phyloP scores from a whole-genome alignment of 2,888 invertebrate species.

The Diplazon laetatorius region DNA sequence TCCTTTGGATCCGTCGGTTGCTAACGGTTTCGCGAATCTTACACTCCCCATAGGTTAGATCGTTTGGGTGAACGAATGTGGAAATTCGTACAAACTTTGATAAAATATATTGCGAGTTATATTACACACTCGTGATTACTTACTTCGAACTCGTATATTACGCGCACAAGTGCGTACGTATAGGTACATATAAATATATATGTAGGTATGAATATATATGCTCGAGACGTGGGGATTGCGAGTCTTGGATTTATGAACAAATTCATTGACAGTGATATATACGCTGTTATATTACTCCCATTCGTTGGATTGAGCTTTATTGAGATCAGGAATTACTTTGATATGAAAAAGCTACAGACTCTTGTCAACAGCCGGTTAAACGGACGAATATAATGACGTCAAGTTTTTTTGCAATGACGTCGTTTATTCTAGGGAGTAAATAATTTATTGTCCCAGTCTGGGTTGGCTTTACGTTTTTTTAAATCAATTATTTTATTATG shows the following conservation, averaged over 20 bases:
- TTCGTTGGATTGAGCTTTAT: no score
- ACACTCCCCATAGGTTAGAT: constrained; percentile 31
- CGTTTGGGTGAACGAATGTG: constrained; percentile 19
- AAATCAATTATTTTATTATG: no score
- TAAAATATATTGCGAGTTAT: constrained; percentile 35
- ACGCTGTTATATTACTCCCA: neutral
- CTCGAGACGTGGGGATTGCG: neutral
- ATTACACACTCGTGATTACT: constrained; percentile 42
- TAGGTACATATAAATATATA: no score
- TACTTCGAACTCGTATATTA: constrained; percentile 22
- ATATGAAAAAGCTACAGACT: no score
- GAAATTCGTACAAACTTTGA: constrained; percentile 1
- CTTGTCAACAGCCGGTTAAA: no score
- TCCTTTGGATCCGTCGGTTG: constrained; percentile 16
- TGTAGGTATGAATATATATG: neutral
- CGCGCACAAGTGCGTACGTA: no score
- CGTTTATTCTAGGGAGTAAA: no score
- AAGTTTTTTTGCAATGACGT: no score
- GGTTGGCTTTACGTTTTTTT: no score
- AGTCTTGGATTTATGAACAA: neutral
- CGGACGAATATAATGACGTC: no score
- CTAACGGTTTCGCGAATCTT: constrained; percentile 23
- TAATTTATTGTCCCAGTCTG: no score
- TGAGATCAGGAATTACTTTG: no score
- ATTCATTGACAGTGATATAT: constrained; percentile 2